Base-by-base conservation (phyloP, 2,113 vertebrate genomes). In the Podiceps cristatus region DNA sequence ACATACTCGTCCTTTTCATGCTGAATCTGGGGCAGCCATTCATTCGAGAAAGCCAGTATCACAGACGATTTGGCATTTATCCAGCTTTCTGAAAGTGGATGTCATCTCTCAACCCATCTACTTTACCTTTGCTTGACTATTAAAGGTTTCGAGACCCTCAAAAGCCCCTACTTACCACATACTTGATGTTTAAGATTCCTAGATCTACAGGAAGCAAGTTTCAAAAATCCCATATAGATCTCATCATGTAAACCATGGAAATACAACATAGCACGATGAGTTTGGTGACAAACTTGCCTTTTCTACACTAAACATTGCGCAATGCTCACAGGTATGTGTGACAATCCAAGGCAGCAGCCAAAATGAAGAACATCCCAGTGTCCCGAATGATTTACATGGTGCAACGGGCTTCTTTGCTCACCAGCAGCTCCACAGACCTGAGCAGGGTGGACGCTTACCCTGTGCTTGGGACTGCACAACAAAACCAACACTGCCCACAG, bases 21-120 rank as follows among this genome's bases (percentile, higher is more conserved):
- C 76, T 79, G 77, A 96, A 98, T 98, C 64, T 96, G 85, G 96
- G 93, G 33, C 93, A 97, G 77, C 66, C 40, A n/a, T 94, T 97
- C 85, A 84, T 84, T 56, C 17, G 18, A 87, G 88, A 95, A 94
- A 96, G 86, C 6, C 18, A 91, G 52, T 9, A 62, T 62, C 29
- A 42, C 27, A 47, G 63, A 76, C 52, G 29, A 47, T 76, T 75
- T 55, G 71, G 66, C 58, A 79, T 76, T 80, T 64, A 49, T 19
- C 45, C 49, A 53, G 9, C 47, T n/a, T 47, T 31, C 49, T 55
- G 88, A 75, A 63, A 91, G 22, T 33, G 13, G 35, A 13, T 62
- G 42, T 47, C 23, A 77, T 47, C 58, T 76, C 28, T 63, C 52
- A 63, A 10, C 1, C 35, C 31, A 73, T 22, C 58, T 83, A 52